phyloP scores from a whole-genome alignment of 2,888 invertebrate genomes.

The Lasiommata megera region DNA sequence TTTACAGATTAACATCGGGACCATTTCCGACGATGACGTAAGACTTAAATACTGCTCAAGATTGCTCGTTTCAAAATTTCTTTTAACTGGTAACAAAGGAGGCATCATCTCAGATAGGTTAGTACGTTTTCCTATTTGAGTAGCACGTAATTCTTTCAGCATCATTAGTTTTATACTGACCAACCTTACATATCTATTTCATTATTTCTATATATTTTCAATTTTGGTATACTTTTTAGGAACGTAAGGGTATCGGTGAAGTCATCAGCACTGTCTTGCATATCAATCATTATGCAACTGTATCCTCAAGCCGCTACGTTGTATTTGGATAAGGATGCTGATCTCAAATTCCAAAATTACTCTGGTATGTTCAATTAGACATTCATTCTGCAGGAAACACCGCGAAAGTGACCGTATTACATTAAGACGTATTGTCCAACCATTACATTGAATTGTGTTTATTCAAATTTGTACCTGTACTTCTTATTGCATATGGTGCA shows the following conservation, averaged over 20 bases:
- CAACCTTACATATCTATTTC: too few species aligned
- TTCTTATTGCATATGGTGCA: too few species aligned
- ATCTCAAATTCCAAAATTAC: constrained; percentile 60
- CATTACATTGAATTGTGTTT: too few species aligned
- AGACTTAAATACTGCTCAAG: constrained; percentile 87
- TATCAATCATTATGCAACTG: constrained; percentile 87
- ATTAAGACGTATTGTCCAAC: too few species aligned
- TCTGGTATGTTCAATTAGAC: constrained; percentile 51
- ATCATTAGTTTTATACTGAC: too few species aligned
- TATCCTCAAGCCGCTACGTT: constrained; percentile 88
- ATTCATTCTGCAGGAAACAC: too few species aligned
- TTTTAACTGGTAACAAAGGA: constrained; percentile 84
- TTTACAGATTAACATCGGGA: constrained; percentile 84
- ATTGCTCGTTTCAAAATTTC: constrained; percentile 86
- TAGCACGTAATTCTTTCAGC: too few species aligned
- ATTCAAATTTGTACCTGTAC: too few species aligned
- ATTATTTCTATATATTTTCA: background rate
- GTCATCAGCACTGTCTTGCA: constrained; percentile 90
- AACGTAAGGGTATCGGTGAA: constrained; percentile 94
- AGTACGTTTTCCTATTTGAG: constrained; percentile 1
- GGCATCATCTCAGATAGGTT: constrained; percentile 86
- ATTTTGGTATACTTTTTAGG: constrained; percentile 39
- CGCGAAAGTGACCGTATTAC: too few species aligned
- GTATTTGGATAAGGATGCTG: constrained; percentile 82
- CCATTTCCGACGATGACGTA: constrained; percentile 82